A percentile compares a stretch with the other conserved stretches of the same genome.
phyloP scores from a whole-genome alignment of 1,140 invertebrate genomes.

The Aethina tumida region DNA sequence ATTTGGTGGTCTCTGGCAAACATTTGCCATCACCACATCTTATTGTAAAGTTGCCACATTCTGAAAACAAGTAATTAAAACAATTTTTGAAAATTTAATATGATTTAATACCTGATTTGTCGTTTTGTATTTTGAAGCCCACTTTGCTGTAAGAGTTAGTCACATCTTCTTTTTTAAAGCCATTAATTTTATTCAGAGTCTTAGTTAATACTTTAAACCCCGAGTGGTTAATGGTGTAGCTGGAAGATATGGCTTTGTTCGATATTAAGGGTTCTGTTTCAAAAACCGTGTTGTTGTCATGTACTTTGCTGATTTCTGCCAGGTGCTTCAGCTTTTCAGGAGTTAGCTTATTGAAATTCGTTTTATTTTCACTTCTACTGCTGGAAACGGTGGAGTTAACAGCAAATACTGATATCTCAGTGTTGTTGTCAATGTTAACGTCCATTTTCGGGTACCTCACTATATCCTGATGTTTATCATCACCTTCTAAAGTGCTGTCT shows the following conservation, averaged over 20 bases:
- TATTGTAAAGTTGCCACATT: constrained; percentile 43
- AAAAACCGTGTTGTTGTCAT: constrained; percentile 40
- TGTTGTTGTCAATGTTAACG: constrained; percentile 4
- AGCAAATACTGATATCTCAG: constrained; percentile 9
- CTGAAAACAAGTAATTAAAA: constrained; percentile 13
- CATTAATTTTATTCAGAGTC: constrained; percentile 47
- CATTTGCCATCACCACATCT: constrained; percentile 56
- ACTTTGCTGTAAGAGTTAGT: constrained; percentile 26
- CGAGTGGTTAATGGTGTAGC: constrained; percentile 48
- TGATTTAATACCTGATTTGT: constrained; percentile 1
- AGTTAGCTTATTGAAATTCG: constrained; percentile 21
- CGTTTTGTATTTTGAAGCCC: constrained; percentile 4
- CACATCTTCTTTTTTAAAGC: constrained; percentile 37
- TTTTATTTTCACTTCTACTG: no score
- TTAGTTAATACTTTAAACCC: constrained; percentile 57
- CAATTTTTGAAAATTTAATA: no score
- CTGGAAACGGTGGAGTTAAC: constrained; percentile 9
- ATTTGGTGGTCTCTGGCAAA: constrained; percentile 52
- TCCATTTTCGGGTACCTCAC: constrained; percentile 27
- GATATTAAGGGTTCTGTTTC: constrained; percentile 40
- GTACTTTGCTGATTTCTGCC: constrained; percentile 40
- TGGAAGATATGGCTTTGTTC: constrained; percentile 45
- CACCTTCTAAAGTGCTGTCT: constrained; percentile 12
- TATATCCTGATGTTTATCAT: constrained; percentile 12
- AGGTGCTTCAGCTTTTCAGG: constrained; percentile 27